Evolutionary conservation across 2,888 invertebrate genomes (phyloP).

Genomic region (Volucella inflata): DNA sequence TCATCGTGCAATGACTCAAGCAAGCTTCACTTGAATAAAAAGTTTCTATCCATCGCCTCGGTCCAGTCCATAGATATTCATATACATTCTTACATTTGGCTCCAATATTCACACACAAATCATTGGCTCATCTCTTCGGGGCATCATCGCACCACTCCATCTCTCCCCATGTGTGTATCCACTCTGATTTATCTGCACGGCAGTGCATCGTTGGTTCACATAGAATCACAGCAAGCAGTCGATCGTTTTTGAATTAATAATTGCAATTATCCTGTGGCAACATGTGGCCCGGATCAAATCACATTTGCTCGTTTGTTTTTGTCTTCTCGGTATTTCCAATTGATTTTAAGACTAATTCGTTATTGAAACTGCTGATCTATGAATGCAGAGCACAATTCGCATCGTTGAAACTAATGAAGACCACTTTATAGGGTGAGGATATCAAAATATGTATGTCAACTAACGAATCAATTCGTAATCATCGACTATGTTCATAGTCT

Average conservation of each 20-base stretch:
- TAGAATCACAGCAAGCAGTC: constrained; percentile 21
- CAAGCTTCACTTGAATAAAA: constrained; percentile 35
- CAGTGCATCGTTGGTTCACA: constrained; percentile 56
- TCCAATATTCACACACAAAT: constrained; percentile 55
- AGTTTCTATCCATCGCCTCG: no score
- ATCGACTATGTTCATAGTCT: constrained; percentile 48
- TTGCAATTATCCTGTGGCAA: constrained; percentile 74
- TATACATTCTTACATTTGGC: not conserved
- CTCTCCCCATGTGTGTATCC: constrained; percentile 42
- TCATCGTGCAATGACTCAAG: constrained; percentile 41
- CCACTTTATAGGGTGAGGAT: constrained; percentile 3
- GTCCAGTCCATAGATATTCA: not conserved
- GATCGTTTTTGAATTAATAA: constrained; percentile 67
- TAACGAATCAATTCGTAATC: constrained; percentile 66
- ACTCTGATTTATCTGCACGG: constrained; percentile 67
- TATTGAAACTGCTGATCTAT: constrained; percentile 30
- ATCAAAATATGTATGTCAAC: constrained; percentile 53
- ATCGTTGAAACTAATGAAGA: constrained; percentile 16
- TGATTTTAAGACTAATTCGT: constrained; percentile 71
- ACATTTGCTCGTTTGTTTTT: constrained; percentile 45
- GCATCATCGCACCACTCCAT: constrained; percentile 42
- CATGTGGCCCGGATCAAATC: constrained; percentile 54
- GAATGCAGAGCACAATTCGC: no score
- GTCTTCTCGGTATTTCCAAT: constrained; percentile 19
- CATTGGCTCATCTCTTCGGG: constrained; percentile 69